Percentiles rank a stretch among this genome's conserved stretches.
These are phyloP conservation scores for Urechis unicinctus DNA, from an alignment of 2,888 invertebrate genomes.

Conservation along the genomic window DNA sequence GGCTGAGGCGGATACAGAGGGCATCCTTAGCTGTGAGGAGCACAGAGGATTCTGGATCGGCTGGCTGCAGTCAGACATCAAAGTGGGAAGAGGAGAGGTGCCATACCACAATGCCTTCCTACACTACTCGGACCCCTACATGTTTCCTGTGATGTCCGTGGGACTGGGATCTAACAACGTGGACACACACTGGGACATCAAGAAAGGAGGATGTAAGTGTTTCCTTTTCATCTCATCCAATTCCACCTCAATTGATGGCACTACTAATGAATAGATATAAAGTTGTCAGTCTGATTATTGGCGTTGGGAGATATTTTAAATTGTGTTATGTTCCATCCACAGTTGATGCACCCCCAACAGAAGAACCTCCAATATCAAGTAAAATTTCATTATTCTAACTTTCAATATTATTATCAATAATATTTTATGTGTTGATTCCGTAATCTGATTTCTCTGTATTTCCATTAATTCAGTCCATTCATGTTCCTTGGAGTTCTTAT, in stretches of 20 bases:
- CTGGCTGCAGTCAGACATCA: slow-evolving; percentile 2
- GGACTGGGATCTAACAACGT: not conserved
- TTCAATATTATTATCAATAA: too few relatives aligned
- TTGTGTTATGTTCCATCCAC: too few relatives aligned
- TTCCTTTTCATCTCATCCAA: too few relatives aligned
- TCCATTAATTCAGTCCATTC: too few relatives aligned
- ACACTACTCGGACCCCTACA: not conserved
- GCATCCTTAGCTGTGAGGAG: slow-evolving; percentile 1
- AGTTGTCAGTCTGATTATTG: too few relatives aligned
- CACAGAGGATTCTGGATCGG: slow-evolving; percentile 5
- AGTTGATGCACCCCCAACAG: not conserved
- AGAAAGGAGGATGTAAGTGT: not conserved
- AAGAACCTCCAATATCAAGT: not conserved
- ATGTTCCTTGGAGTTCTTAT: too few relatives aligned
- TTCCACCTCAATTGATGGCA: too few relatives aligned
- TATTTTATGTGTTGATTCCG: too few relatives aligned
- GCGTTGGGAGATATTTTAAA: too few relatives aligned
- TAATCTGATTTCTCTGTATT: too few relatives aligned
- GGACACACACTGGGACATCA: not conserved
- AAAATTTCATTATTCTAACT: too few relatives aligned
- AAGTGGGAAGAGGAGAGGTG: not conserved
- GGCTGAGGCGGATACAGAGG: slow-evolving; percentile 1
- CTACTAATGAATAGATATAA: too few relatives aligned
- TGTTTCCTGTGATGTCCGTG: not conserved
- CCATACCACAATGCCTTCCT: not conserved